These are phyloP conservation scores for Plutomurus gul DNA, from an alignment of 1,140 invertebrate genomes.

Conservation along the genomic window DNA sequence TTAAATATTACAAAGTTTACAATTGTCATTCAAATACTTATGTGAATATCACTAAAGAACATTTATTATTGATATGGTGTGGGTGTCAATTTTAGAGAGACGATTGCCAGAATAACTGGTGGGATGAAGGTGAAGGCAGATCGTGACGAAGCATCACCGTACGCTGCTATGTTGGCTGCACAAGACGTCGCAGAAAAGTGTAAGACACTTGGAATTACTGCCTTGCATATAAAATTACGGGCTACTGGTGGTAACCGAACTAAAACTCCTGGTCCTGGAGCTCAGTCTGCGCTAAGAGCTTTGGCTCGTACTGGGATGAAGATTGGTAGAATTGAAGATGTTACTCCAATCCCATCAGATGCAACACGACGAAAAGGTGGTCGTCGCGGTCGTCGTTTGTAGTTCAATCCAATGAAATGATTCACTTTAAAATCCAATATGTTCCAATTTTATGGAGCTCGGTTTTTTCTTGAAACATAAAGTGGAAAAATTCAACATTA, in stretches of 20 bases:
- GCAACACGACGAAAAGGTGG: constrained; percentile 99
- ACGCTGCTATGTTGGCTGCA: constrained; percentile 98
- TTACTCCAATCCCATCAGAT: constrained; percentile 98
- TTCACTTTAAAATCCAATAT: not conserved
- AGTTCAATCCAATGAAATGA: constrained; percentile 57
- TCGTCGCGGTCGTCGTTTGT: constrained; percentile 97
- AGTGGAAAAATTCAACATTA: constrained; percentile 12
- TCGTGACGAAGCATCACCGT: constrained; percentile 98
- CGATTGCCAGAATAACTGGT: constrained; percentile 96
- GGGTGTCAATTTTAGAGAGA: constrained; percentile 77
- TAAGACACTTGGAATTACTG: constrained; percentile 94
- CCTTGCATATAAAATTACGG: constrained; percentile 96
- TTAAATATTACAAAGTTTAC: no score
- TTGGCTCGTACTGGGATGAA: constrained; percentile 98
- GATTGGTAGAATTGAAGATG: constrained; percentile 99
- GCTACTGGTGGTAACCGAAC: constrained; percentile 98
- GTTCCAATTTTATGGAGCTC: not conserved
- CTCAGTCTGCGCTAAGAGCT: constrained; percentile 95
- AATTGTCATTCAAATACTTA: no score
- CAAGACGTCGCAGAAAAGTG: constrained; percentile 99
- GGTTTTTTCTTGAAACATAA: not conserved
- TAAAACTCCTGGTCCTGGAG: constrained; percentile 97
- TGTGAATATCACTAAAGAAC: not conserved
- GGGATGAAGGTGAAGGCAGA: constrained; percentile 99
- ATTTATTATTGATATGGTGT: not conserved